Percentiles rank a stretch among this genome's conserved stretches.
phyloP scores from a whole-genome alignment of 1,140 invertebrate species.

The Drosophila grimshawi region DNA sequence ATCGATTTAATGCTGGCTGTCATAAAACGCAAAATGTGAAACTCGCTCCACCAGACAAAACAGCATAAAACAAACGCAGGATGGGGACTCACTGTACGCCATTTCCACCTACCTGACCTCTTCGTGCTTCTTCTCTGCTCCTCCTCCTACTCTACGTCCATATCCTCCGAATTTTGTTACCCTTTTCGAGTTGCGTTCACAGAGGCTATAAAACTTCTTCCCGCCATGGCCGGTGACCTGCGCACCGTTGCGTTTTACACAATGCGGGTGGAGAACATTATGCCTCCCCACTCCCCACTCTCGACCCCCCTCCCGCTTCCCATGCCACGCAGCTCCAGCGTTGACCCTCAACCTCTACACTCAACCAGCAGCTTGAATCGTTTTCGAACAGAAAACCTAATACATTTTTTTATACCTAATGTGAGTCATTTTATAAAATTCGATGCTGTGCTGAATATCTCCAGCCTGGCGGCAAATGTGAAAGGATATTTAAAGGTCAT shows the following conservation, averaged over 20 bases:
- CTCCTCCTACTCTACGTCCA: too few relatives aligned
- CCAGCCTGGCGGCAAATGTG: constrained; percentile 29
- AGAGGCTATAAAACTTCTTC: constrained; percentile 10
- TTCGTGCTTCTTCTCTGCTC: not conserved
- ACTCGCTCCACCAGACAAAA: constrained; percentile 2
- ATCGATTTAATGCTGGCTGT: constrained; percentile 71
- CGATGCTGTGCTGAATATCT: constrained; percentile 22
- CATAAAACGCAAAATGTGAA: constrained; percentile 64
- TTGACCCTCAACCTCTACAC: too few relatives aligned
- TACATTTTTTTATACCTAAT: constrained; percentile 71
- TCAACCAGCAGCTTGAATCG: not conserved
- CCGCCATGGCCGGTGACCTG: constrained; percentile 21
- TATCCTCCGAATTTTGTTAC: constrained; percentile 8
- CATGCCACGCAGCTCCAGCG: too few relatives aligned
- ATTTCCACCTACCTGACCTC: not conserved
- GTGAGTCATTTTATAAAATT: constrained; percentile 60
- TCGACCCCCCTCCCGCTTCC: too few relatives aligned
- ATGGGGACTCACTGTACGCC: not conserved
- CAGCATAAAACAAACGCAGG: not conserved
- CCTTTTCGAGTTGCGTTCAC: constrained; percentile 19
- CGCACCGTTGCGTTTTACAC: constrained; percentile 19
- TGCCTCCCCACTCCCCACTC: not conserved
- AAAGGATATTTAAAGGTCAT: constrained; percentile 77
- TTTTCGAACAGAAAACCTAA: constrained; percentile 50
- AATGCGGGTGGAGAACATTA: constrained; percentile 11